Conservation (phyloP, 2,888 invertebrate genomes). For the Nomada goodeniana region DNA sequence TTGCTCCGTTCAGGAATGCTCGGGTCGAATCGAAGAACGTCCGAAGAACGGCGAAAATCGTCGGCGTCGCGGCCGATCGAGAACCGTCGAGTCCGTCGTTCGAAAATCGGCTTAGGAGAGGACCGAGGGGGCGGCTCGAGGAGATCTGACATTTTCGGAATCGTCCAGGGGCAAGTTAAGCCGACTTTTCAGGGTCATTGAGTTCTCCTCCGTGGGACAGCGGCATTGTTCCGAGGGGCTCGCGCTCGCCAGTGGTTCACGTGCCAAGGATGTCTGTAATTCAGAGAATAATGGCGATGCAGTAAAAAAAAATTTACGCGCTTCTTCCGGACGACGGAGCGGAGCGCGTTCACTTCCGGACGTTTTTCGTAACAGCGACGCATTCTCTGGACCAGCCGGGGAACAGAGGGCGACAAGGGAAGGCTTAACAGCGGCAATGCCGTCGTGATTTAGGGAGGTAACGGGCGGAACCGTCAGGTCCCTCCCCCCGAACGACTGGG, state of each 20-base stretch:
- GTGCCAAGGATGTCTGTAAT: constrained; percentile 76
- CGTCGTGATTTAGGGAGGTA: constrained; percentile 38
- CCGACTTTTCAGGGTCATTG: constrained; percentile 59
- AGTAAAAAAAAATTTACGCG: constrained; percentile 70
- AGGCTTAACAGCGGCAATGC: constrained; percentile 39
- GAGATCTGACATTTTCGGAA: constrained; percentile 15
- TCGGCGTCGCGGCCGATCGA: not conserved
- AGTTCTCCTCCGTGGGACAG: constrained; percentile 60
- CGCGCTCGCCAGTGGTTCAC: constrained; percentile 58
- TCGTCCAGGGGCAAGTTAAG: constrained; percentile 17
- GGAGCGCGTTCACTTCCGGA: constrained; percentile 34
- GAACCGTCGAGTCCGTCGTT: not conserved
- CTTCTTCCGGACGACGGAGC: constrained; percentile 51
- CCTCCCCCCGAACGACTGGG: not conserved
- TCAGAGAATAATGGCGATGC: constrained; percentile 60
- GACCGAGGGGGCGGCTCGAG: not conserved
- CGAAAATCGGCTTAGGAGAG: constrained; percentile 27
- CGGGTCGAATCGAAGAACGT: not conserved
- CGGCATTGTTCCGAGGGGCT: constrained; percentile 62
- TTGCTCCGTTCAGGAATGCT: not conserved
- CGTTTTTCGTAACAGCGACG: constrained; percentile 42
- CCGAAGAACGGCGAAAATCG: not conserved
- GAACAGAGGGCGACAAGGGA: constrained; percentile 11
- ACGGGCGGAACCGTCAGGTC: not conserved
- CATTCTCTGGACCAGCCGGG: constrained; percentile 10